Evolutionary conservation across 2,797 vertebrate species (phyloP), one percentile per base, ranked within the genome.

Genomic region (Pangasius macronema): DNA sequence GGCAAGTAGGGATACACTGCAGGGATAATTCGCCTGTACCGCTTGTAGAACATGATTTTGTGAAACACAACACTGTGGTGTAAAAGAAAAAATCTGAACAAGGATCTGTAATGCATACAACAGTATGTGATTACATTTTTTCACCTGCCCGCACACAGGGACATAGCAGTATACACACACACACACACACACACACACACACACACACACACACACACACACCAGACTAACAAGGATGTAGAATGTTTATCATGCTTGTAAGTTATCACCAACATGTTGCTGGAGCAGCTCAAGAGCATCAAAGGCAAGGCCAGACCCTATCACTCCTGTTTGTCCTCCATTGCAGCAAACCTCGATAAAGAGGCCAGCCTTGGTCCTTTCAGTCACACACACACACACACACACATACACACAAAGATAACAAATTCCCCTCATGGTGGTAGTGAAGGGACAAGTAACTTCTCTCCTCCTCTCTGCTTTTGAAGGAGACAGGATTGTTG

Each of bases 1-100:
- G 92, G 91, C 87, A 79, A 89, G 88, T 91, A 49, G 91, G 86
- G 91, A 89, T 92, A 89, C 89, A 90, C 93, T 89, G 86, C 86
- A 39, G 86, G 92, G 93, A 90, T 85, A 86, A 86, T 84, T 61
- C 89, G 77, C 86, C 84, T 89, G 88, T 92, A 92, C 90, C 85
- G 59, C 22, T 80, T 92, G 87, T 85, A 91, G 86, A 93, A 93
- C 91, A 92, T 82, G 86, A 92, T 91, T 89, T 83, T 88, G 85
- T 83, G 85, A 91, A 77, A 90, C 89, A 89, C 57, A 24, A 79
- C 22, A 42, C 86, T 72, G 88, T 90, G 86, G 92, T 91, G 89
- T 87, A 76, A 92, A 81, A 89, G 89, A 49, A 88, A 68, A 73
- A 85, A 42, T 76, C 82, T 55, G 84, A 59, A 82, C 51, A 87